phyloP scores from a whole-genome alignment of 1,140 invertebrate genomes.

The Lucilia cuprina region DNA sequence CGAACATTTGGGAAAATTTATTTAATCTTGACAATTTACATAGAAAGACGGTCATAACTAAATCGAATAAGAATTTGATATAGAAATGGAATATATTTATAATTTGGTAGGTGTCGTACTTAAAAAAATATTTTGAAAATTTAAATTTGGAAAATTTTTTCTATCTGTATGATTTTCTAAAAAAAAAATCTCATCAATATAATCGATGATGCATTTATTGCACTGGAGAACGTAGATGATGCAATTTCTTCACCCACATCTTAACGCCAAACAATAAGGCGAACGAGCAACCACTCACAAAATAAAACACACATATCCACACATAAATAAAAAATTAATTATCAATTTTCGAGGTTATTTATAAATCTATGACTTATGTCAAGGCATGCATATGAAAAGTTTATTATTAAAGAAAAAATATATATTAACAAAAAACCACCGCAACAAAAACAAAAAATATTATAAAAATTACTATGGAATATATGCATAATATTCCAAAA shows the following conservation, averaged over 20 bases:
- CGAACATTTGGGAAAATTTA: no score
- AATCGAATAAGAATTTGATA: no score
- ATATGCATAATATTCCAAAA: not conserved
- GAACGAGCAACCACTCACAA: not conserved
- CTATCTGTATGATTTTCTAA: not conserved
- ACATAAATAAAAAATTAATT: slow-evolving; percentile 20
- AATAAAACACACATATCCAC: not conserved
- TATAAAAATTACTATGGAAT: slow-evolving; percentile 7
- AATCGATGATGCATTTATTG: slow-evolving; percentile 28
- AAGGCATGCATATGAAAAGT: not conserved
- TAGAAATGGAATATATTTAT: no score
- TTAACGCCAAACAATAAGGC: not conserved
- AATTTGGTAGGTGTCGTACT: no score
- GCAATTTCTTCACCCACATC: not conserved
- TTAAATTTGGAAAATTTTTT: not conserved
- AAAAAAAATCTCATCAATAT: slow-evolving; percentile 10
- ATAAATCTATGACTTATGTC: slow-evolving; percentile 16
- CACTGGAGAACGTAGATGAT: not conserved
- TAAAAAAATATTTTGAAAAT: no score
- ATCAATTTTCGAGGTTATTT: slow-evolving; percentile 33
- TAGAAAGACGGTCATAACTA: no score
- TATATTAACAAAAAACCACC: not conserved
- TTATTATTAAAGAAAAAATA: not conserved
- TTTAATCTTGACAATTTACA: no score
- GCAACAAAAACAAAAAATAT: not conserved